These are phyloP conservation scores for Andrena camellia DNA, from an alignment of 2,888 invertebrate species.

Conservation along the genomic window DNA sequence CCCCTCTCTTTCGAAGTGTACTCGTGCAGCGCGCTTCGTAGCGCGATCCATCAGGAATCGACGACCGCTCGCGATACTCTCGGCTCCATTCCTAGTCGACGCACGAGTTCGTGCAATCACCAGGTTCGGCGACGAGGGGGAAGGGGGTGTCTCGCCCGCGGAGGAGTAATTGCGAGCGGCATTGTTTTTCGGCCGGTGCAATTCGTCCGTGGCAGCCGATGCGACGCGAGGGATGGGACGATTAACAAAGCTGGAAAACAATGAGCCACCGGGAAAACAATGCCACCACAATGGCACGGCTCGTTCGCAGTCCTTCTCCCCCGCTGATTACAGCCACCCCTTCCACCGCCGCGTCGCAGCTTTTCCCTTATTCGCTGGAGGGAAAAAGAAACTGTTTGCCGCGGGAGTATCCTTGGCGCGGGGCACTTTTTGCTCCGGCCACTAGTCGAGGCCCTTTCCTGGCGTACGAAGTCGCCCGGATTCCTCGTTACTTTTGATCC, in stretches of 20 bases:
- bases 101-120: background rate
- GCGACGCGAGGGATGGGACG: conserved; percentile 56
- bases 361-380: conserved; percentile 5
- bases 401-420: conserved; percentile 16
- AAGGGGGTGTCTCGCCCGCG: conserved; percentile 50
- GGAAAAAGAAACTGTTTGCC: conserved; percentile 16
- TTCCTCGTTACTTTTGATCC: background rate
- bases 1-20: too few relatives aligned
- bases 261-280: conserved; percentile 76
- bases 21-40: too few relatives aligned
- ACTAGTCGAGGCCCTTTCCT: background rate
- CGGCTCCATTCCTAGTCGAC: background rate
- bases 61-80: background rate
- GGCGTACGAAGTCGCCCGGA: background rate
- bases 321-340: conserved; percentile 76
- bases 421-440: conserved; percentile 20
- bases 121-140: background rate
- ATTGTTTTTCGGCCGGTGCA: conserved; percentile 75
- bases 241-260: conserved; percentile 82
- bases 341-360: background rate
- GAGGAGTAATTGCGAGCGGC: conserved; percentile 77
- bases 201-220: conserved; percentile 46
- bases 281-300: conserved; percentile 75
- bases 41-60: background rate
- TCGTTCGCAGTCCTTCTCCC: conserved; percentile 75